phyloP scores from a whole-genome alignment of 1,140 invertebrate species.

The Metopolophium dirhodum region DNA sequence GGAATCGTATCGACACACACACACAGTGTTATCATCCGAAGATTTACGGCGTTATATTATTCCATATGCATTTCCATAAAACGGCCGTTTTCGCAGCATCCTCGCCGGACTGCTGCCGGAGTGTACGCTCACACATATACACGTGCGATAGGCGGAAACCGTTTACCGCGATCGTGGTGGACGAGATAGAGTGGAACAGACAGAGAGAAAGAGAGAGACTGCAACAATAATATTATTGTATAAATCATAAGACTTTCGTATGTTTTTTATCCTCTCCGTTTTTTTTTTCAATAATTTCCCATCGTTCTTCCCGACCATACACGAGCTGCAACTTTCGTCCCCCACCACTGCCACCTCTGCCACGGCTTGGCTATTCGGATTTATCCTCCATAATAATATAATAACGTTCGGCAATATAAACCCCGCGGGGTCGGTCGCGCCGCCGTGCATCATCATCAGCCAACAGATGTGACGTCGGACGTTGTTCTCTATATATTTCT shows the following conservation, averaged over 20 bases:
- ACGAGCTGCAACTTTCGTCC: background rate
- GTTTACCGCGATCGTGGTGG: background rate
- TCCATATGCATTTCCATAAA: conserved; percentile 49
- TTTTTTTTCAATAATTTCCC: conserved; percentile 9
- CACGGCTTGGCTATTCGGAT: background rate
- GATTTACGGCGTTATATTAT: conserved; percentile 39
- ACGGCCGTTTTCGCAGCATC: conserved; percentile 19
- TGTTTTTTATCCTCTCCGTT: background rate
- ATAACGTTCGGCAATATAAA: background rate
- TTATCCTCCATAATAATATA: conserved; percentile 12
- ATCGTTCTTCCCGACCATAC: background rate
- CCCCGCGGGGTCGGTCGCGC: background rate
- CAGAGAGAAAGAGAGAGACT: background rate
- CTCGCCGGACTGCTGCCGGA: background rate
- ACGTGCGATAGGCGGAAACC: background rate
- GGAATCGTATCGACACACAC: conserved; percentile 11
- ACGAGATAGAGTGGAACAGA: background rate
- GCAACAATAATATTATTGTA: background rate
- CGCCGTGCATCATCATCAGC: background rate
- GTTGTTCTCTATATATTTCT: conserved; percentile 9
- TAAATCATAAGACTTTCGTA: background rate
- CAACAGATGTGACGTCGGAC: background rate
- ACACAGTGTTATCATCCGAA: background rate
- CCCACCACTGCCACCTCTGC: too few relatives aligned
- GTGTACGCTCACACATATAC: background rate